These are phyloP conservation scores for Sebastes steindachneri DNA, from an alignment of 2,797 vertebrate genomes.

Conservation along the genomic window DNA sequence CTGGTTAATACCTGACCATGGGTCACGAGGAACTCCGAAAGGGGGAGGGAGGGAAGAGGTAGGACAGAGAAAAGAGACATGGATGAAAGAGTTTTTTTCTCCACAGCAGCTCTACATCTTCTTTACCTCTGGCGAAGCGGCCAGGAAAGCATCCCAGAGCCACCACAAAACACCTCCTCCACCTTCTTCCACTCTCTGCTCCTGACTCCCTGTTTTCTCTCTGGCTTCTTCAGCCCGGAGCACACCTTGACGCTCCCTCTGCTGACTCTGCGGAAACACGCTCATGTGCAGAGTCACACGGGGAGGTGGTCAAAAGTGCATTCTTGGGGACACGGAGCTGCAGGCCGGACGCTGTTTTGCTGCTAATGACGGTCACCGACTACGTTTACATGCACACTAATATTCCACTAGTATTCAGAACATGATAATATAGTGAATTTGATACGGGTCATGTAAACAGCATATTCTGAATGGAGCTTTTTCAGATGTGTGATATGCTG, in stretches of 20 bases:
- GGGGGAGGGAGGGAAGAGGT: neutral
- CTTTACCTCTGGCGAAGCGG: conserved; percentile 76
- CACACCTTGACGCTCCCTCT: conserved; percentile 23
- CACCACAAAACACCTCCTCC: conserved; percentile 72
- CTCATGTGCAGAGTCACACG: conserved; percentile 40
- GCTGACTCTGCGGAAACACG: conserved; percentile 67
- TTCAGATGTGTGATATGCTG: neutral
- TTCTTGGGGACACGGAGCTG: conserved; percentile 9
- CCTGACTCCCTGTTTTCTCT: conserved; percentile 35
- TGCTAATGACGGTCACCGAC: neutral
- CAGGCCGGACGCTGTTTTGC: neutral
- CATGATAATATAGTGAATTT: neutral
- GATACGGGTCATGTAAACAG: neutral
- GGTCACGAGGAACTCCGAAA: neutral
- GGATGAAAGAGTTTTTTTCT: conserved; percentile 7
- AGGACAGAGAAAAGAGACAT: neutral
- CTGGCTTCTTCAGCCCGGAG: conserved; percentile 47
- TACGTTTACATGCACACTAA: neutral
- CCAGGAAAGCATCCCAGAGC: conserved; percentile 82
- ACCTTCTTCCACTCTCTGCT: conserved; percentile 53
- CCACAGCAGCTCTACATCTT: neutral
- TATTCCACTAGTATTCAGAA: neutral
- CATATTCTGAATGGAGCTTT: neutral
- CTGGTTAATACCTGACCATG: neutral
- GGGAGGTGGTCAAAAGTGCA: neutral